phyloP scores from a whole-genome alignment of 2,888 invertebrate genomes.

The Nebria salina region DNA sequence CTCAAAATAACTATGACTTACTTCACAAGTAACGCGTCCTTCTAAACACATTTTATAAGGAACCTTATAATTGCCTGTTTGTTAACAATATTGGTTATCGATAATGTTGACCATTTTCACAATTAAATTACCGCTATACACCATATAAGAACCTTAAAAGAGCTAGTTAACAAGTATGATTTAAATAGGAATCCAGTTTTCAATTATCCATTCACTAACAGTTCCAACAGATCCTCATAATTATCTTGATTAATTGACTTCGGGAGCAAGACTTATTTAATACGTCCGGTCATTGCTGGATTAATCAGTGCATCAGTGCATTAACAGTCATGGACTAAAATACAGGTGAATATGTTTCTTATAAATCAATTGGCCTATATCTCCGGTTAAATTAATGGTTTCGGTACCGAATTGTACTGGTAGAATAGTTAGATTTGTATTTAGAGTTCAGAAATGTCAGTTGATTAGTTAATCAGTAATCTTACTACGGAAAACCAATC shows the following conservation, averaged over 20 bases:
- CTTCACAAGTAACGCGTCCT: slow-evolving; percentile 28
- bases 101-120: slow-evolving; percentile 22
- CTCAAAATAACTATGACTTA: too few relatives aligned
- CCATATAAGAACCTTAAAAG: not conserved
- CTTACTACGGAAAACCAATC: too few relatives aligned
- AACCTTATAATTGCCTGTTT: too few relatives aligned
- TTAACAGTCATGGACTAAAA: slow-evolving; percentile 8
- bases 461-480: too few relatives aligned
- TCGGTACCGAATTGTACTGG: slow-evolving; percentile 14
- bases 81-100: slow-evolving; percentile 26
- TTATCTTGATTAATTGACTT: not conserved
- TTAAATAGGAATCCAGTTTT: not conserved
- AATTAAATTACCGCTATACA: not conserved
- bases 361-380: slow-evolving; percentile 20
- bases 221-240: slow-evolving; percentile 6
- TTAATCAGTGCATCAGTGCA: slow-evolving; percentile 21
- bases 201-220: slow-evolving; percentile 26
- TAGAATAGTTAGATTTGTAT: not conserved
- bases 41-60: slow-evolving; percentile 32
- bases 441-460: too few relatives aligned
- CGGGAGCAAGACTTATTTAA: slow-evolving; percentile 11
- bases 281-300: slow-evolving; percentile 10
- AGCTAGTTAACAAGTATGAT: not conserved
- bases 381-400: not conserved
- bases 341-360: slow-evolving; percentile 17